These are phyloP conservation scores for Junonia oenone DNA, from an alignment of 2,888 invertebrate species.

Conservation along the genomic window DNA sequence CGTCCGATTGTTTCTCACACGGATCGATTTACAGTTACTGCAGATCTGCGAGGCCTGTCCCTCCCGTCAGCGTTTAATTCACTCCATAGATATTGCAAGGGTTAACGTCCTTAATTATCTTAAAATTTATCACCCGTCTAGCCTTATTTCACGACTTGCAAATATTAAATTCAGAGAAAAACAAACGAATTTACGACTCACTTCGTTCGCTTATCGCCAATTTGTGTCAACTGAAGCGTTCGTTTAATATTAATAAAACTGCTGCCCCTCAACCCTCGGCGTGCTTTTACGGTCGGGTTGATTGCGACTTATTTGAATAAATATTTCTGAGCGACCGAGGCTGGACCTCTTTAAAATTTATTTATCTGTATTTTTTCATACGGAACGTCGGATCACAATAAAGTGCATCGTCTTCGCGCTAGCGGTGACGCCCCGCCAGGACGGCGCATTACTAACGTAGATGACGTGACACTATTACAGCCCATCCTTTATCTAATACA, in stretches of 20 bases:
- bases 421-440: conserved; percentile 61
- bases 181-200: conserved; percentile 56
- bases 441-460: conserved; percentile 62
- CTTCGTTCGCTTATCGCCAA: conserved; percentile 73
- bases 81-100: not conserved
- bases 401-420: conserved; percentile 37
- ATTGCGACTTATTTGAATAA: conserved; percentile 78
- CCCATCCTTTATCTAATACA: conserved; percentile 74
- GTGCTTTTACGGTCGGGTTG: conserved; percentile 73
- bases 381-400: conserved; percentile 45
- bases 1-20: conserved; percentile 57
- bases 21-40: conserved; percentile 54
- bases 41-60: conserved; percentile 22
- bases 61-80: not conserved
- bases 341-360: conserved; percentile 53
- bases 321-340: conserved; percentile 63
- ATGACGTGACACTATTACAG: conserved; percentile 75
- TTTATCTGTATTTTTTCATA: conserved; percentile 50
- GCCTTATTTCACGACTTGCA: conserved; percentile 12
- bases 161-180: conserved; percentile 27
- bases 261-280: conserved; percentile 69
- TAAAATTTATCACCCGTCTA: conserved; percentile 11
- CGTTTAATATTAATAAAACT: conserved; percentile 78
- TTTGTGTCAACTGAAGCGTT: conserved; percentile 76
- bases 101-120: conserved; percentile 5